phyloP scores from a whole-genome alignment of 2,888 invertebrate genomes.

The Thymelicus sylvestris region DNA sequence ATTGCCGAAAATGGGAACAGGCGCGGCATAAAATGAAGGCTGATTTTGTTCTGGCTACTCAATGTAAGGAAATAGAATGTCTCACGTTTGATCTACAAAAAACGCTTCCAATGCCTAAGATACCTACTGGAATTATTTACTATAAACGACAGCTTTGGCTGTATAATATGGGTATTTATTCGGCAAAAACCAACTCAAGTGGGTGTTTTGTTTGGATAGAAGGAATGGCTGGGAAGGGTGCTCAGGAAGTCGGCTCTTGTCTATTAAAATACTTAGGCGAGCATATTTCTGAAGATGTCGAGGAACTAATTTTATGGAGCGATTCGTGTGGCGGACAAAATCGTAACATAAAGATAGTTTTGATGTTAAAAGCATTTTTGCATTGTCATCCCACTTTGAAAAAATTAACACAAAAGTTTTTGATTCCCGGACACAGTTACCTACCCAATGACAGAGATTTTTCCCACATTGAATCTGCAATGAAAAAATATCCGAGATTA shows the following conservation, averaged over 20 bases:
- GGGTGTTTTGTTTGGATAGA: conserved; percentile 40
- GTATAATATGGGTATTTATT: conserved; percentile 27
- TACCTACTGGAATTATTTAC: conserved; percentile 30
- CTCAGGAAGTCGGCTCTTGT: conserved; percentile 30
- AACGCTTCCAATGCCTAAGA: conserved; percentile 30
- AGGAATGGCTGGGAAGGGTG: conserved; percentile 39
- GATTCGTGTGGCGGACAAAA: conserved; percentile 16
- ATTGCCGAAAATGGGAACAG: too few relatives aligned
- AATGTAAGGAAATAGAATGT: conserved; percentile 40
- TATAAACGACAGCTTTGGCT: conserved; percentile 39
- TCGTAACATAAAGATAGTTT: background rate
- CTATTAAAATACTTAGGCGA: too few relatives aligned
- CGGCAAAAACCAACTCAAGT: conserved; percentile 23
- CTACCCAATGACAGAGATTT: conserved; percentile 37
- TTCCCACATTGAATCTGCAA: too few relatives aligned
- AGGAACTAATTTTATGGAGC: conserved; percentile 25
- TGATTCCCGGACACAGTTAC: conserved; percentile 13
- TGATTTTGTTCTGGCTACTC: too few relatives aligned
- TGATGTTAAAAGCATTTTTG: too few relatives aligned
- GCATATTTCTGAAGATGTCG: too few relatives aligned
- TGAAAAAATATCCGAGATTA: too few relatives aligned
- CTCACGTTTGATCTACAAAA: conserved; percentile 35
- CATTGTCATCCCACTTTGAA: too few relatives aligned
- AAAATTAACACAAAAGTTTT: too few relatives aligned
- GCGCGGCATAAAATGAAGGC: too few relatives aligned